Evolutionary conservation across 2,888 invertebrate genomes (phyloP), one percentile per base, ranked within the genome.

Genomic region (Tigriopus californicus): DNA sequence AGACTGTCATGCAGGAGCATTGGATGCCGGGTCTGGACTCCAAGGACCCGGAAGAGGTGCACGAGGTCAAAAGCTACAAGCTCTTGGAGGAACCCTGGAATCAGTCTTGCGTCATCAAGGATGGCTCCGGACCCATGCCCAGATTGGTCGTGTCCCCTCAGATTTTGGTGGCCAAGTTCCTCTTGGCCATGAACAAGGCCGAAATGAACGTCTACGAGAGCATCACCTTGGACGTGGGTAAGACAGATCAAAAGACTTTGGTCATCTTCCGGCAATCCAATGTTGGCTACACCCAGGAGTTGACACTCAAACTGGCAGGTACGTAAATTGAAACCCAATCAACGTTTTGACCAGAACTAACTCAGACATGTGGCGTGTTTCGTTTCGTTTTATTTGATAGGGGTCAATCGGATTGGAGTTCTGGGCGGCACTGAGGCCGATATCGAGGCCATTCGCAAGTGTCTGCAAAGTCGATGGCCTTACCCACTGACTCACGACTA

Each of bases 221-320:
- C 33, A 10, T 52, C 24, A 20, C 25, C 10, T 25, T 52, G 52
- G 33, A 52, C 13, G 25, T 24, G 12, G 25, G 33, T 13, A 40
- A 52, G 25, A 40, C 13, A n/a, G 33, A 24, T 52, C 52, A 52
- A 24, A 33, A 24, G 15, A 52, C 25, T 52, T 40, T 52, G 15
- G 22, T 25, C 33, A 52, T 52, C 24, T 52, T 52, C 33, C 24
- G 52, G 22, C 52, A 52, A 13, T 52, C 52, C 52, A 52, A 52
- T 52, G 33, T 52, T 13, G 13, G 25, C 15, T 52, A 33, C 52
- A 20, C 52, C 4, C 25, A 52, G 20, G 33, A 40, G 15, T 22
- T 52, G 25, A 33, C 25, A 24, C 33, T 52, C 15, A 24, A 52
- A 22, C 22, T 52, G 13, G 24, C 52, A 52, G 52, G 20, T 47